Conservation (phyloP, 2,113 vertebrate species). For the Furnarius figulus region DNA sequence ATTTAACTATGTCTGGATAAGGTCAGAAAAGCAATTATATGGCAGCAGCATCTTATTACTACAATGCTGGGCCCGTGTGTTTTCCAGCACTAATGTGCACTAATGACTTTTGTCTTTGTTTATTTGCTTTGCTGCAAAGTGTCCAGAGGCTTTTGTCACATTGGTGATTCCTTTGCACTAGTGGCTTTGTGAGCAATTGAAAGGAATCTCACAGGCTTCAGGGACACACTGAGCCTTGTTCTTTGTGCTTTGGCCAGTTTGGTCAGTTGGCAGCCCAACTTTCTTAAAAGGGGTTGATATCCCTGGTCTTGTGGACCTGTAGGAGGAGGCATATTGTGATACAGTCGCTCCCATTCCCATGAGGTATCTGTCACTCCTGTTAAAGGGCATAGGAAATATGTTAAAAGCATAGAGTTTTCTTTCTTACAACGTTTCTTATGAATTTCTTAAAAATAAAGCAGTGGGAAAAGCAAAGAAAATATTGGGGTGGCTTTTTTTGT, state of each 20-base stretch:
- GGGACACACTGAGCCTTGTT: background rate
- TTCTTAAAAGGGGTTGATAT: background rate
- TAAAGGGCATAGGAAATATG: fast-evolving
- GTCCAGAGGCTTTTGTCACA: background rate
- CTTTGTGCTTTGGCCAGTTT: background rate
- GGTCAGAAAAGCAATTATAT: background rate
- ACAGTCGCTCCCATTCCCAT: background rate
- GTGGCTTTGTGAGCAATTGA: background rate
- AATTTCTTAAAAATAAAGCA: background rate
- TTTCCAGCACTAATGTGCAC: background rate
- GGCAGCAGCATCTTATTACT: background rate
- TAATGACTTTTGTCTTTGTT: background rate
- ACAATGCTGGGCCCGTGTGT: background rate
- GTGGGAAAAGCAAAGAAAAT: background rate
- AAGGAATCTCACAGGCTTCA: background rate
- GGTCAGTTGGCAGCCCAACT: background rate
- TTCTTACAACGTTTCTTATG: background rate
- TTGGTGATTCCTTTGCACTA: background rate
- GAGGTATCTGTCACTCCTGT: background rate
- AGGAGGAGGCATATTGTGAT: background rate
- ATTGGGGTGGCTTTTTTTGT: background rate
- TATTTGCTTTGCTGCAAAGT: background rate
- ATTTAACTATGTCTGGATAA: background rate
- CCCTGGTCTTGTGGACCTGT: background rate
- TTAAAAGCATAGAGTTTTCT: background rate